A percentile compares a stretch with the other conserved stretches of the same genome.
Conservation (phyloP, 2,113 vertebrate genomes). For the Alces alces region DNA sequence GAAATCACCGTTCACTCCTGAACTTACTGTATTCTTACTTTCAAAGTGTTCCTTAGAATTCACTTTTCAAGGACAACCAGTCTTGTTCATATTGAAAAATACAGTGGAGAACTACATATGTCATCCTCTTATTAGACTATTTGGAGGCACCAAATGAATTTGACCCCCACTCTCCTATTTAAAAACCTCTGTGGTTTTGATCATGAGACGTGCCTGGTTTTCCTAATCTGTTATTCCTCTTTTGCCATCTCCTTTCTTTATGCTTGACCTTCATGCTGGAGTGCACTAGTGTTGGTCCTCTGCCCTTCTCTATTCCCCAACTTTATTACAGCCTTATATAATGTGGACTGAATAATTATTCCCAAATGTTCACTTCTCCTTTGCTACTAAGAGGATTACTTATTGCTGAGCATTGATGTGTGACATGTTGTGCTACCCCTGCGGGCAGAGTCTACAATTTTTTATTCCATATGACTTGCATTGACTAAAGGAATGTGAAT, state of each 20-base stretch:
- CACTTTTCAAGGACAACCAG: not conserved
- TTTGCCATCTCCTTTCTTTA: not conserved
- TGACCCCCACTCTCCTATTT: not conserved
- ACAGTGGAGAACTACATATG: not conserved
- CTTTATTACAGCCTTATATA: not conserved
- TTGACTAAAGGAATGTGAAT: not conserved
- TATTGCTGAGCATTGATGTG: not conserved
- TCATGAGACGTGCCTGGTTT: not conserved
- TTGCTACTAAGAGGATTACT: conserved; percentile 34
- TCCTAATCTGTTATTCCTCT: not conserved
- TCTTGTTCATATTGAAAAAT: not conserved
- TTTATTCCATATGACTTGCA: not conserved
- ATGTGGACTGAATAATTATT: conserved; percentile 7
- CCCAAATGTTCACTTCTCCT: conserved; percentile 8
- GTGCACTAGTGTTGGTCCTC: not conserved
- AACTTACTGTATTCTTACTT: not conserved
- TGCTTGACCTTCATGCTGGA: not conserved
- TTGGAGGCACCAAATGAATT: not conserved
- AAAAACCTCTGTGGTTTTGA: not conserved
- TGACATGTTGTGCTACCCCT: not conserved
- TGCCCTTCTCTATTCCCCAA: not conserved
- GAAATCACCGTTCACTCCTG: not conserved
- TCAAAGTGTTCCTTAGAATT: not conserved
- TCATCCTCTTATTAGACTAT: not conserved
- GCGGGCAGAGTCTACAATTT: not conserved